Percentiles rank a stretch among this genome's conserved stretches.
Evolutionary conservation across 1,140 invertebrate species (phyloP).

Genomic region (Drosophila insularis): DNA sequence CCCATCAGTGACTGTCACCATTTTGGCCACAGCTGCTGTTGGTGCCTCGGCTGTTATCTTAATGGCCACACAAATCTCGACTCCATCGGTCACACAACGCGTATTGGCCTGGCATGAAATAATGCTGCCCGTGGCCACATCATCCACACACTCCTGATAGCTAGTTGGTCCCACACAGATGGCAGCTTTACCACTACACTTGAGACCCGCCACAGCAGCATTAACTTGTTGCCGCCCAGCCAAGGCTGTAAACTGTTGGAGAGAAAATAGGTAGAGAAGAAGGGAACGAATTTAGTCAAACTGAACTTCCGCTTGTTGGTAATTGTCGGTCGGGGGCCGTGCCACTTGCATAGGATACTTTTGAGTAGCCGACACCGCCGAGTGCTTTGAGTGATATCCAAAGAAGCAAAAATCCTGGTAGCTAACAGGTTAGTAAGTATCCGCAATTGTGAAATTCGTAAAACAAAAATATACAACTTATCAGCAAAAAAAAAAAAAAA

Average conservation of each 20-base stretch:
- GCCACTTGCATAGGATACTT: slow-evolving; percentile 73
- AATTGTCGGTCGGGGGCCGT: slow-evolving; percentile 33
- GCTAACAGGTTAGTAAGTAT: slow-evolving; percentile 52
- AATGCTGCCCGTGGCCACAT: slow-evolving; percentile 45
- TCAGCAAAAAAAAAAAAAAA: slow-evolving; percentile 48
- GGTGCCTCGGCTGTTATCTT: slow-evolving; percentile 44
- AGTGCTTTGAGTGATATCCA: slow-evolving; percentile 72
- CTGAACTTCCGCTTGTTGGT: background rate
- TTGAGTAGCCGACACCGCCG: slow-evolving; percentile 57
- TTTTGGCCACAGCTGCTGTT: slow-evolving; percentile 52
- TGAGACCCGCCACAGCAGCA: slow-evolving; percentile 49
- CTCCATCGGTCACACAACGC: slow-evolving; percentile 69
- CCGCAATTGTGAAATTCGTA: slow-evolving; percentile 27
- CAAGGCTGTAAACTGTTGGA: slow-evolving; percentile 51
- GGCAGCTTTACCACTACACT: slow-evolving; percentile 58
- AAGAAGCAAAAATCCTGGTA: slow-evolving; percentile 70
- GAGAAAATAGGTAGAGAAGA: background rate
- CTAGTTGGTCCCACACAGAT: slow-evolving; percentile 66
- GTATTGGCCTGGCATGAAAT: slow-evolving; percentile 48
- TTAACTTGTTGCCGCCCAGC: slow-evolving; percentile 40
- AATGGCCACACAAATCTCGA: slow-evolving; percentile 68
- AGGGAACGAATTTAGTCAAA: slow-evolving; percentile 34
- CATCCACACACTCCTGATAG: slow-evolving; percentile 54
- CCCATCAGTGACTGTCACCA: slow-evolving; percentile 57
- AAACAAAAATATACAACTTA: slow-evolving; percentile 56